Evolutionary conservation across 1,140 invertebrate genomes (phyloP), one percentile per base, ranked within the genome.

Genomic region (Scaptomyza hsui): DNA sequence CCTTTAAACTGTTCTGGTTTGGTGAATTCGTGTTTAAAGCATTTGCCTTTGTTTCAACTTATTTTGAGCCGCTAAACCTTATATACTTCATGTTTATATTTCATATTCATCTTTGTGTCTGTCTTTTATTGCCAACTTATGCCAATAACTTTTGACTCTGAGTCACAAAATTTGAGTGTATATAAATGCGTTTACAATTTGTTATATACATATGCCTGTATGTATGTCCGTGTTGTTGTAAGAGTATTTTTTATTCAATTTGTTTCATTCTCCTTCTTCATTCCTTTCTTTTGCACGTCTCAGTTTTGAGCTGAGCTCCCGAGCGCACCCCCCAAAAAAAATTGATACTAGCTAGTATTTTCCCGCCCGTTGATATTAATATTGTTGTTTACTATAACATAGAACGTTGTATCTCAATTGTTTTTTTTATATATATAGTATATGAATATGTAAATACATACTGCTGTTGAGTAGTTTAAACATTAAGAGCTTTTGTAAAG

Each of bases 231-330:
- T n/a, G n/a, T 37, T 32, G 32, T 12, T 35, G 10, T 37, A n/a
- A n/a, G 10, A n/a, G 32, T 18, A 42, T 15, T 10, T 18, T 7
- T 1, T 19, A 16, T 44, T 19, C 18, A 19, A n/a, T 37, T 37
- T 12, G 4, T 24, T 37, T n/a, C 4, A 37, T 4, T 1, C 9
- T 32, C 1, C 10, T 32, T 9, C 29, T 10, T 9, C 10, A 10
- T 3, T 32, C 1, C 42, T 21, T 10, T 44, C 16, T 44, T 4
- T 19, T 42, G 3, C 21, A 10, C 42, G 19, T 24, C 6, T 21
- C 26, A 4, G n/a, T n/a, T 35, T 60, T 35, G 64, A 68, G 64
- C 64, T 68, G 37, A n/a, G 64, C 64, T 67, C 63, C 0, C 9
- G 12, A n/a, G 0, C 32, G 9, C 37, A 42, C 35, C 19, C 32